phyloP scores from a whole-genome alignment of 2,113 vertebrate genomes.

The Delphinus delphis region DNA sequence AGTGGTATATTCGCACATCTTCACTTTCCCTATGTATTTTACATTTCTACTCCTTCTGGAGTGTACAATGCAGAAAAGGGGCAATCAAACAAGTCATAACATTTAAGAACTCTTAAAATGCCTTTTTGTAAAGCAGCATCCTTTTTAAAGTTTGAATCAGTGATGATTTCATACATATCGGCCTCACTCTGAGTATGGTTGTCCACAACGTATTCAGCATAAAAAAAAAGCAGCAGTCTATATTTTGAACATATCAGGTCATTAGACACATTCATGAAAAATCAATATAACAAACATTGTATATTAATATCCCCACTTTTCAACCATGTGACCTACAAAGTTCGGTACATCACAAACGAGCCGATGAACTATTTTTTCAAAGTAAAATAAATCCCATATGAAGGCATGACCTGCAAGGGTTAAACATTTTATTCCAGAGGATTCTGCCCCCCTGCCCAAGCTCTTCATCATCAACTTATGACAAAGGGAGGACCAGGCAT shows the following conservation, averaged over 20 bases:
- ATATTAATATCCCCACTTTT: background rate
- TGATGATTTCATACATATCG: background rate
- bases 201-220: background rate
- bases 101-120: background rate
- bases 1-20: background rate
- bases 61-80: background rate
- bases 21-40: background rate
- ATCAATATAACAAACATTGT: background rate
- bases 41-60: background rate
- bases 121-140: background rate
- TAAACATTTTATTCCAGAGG: conserved; percentile 27
- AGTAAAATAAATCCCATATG: background rate
- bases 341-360: background rate
- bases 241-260: background rate
- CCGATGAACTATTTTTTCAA: background rate
- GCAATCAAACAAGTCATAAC: background rate
- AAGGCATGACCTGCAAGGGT: background rate
- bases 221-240: background rate
- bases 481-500: background rate
- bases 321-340: background rate
- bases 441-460: background rate
- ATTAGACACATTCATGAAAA: background rate
- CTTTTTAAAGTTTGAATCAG: background rate
- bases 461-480: background rate
- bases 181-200: background rate